These are phyloP conservation scores for Heliconius hortense DNA, from an alignment of 2,888 invertebrate species.

Conservation along the genomic window DNA sequence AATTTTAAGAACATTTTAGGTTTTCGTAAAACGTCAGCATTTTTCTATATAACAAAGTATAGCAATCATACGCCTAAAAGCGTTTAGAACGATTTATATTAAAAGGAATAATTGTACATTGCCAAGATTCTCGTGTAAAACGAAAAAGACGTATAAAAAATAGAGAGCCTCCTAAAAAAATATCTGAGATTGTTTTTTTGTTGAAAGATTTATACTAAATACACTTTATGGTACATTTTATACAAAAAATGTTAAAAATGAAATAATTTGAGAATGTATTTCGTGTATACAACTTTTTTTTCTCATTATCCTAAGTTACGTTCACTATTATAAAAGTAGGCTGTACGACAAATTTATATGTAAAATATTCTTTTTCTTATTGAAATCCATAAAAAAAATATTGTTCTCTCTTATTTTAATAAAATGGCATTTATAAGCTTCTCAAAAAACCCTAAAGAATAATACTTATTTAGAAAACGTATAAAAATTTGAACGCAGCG, in stretches of 20 bases:
- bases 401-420: not conserved
- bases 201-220: not conserved
- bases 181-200: slow-evolving; percentile 3
- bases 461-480: too few relatives aligned
- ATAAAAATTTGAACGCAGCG: too few relatives aligned
- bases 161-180: not conserved
- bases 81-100: slow-evolving; percentile 10
- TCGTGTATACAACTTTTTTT: not conserved
- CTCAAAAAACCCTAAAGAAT: too few relatives aligned
- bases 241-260: not conserved
- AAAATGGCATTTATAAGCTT: not conserved
- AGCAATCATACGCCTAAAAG: slow-evolving; percentile 7
- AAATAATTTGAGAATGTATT: not conserved
- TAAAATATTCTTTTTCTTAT: not conserved
- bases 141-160: not conserved
- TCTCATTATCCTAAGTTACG: not conserved
- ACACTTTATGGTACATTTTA: not conserved
- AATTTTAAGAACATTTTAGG: not conserved
- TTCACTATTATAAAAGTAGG: not conserved
- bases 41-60: not conserved
- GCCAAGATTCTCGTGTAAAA: slow-evolving; percentile 2
- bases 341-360: not conserved
- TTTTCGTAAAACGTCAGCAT: not conserved
- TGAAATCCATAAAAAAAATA: not conserved
- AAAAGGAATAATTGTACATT: slow-evolving; percentile 10